Evolutionary conservation across 2,113 vertebrate species (phyloP).

Genomic region (Catharus fuscescens): DNA sequence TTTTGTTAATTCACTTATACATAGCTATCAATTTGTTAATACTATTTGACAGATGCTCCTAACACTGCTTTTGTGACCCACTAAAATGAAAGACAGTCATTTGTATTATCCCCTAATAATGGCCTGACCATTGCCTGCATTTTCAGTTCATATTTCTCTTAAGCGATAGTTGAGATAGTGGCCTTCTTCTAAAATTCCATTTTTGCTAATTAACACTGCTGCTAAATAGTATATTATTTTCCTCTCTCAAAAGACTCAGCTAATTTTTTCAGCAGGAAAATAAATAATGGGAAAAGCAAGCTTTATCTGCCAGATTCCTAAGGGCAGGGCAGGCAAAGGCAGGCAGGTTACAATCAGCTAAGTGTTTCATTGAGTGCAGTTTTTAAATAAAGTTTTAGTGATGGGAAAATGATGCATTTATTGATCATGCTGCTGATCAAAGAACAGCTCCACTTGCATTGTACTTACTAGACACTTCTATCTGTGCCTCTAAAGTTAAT

Average conservation of each 20-base stretch:
- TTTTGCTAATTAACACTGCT: not conserved
- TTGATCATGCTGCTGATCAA: not conserved
- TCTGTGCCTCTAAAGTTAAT: not conserved
- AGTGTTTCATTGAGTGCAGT: not conserved
- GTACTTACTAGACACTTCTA: not conserved
- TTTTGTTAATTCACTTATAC: conserved; percentile 32
- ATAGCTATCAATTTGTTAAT: conserved; percentile 50
- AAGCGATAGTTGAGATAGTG: not conserved
- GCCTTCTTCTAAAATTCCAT: not conserved
- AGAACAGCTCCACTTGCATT: not conserved
- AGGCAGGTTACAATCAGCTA: not conserved
- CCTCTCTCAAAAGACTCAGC: not conserved
- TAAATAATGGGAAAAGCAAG: not conserved
- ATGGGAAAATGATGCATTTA: not conserved
- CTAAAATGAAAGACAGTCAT: conserved; percentile 44
- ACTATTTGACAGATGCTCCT: conserved; percentile 23
- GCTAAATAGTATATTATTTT: not conserved
- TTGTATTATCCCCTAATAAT: not conserved
- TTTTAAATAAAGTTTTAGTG: not conserved
- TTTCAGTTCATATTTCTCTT: not conserved
- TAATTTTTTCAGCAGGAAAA: not conserved
- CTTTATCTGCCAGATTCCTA: not conserved
- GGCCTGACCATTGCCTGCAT: not conserved
- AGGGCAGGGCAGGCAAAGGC: not conserved
- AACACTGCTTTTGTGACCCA: conserved; percentile 42